These are phyloP conservation scores for Toxotes jaculatrix DNA, from an alignment of 2,113 vertebrate species.

Conservation along the genomic window DNA sequence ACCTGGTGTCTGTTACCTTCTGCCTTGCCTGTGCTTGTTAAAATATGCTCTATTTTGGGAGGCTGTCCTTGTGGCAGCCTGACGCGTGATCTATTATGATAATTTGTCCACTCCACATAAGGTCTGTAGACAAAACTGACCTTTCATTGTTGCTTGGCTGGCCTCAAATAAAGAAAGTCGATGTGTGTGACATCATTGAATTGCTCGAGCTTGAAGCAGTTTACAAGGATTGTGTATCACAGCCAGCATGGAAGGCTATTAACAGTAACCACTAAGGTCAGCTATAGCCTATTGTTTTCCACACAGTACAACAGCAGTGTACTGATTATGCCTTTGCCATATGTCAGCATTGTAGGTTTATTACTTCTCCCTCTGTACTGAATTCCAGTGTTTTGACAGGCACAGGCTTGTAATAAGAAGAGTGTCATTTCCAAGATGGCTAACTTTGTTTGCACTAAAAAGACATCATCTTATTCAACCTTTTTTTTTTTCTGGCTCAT, in stretches of 20 bases:
- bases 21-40: constrained; percentile 5
- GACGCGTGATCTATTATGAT: constrained; percentile 34
- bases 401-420: neutral
- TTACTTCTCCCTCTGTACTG: constrained; percentile 28
- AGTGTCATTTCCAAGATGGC: neutral
- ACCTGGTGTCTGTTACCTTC: neutral
- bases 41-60: constrained; percentile 34
- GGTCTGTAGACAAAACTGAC: constrained; percentile 38
- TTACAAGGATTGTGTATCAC: constrained; percentile 48
- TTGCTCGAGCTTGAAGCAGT: constrained; percentile 36
- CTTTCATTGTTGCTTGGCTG: constrained; percentile 51
- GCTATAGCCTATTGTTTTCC: constrained; percentile 62
- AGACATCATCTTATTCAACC: neutral
- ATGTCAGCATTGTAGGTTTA: constrained; percentile 34
- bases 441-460: neutral
- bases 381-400: constrained; percentile 25
- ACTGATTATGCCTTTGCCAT: constrained; percentile 23
- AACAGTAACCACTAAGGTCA: constrained; percentile 51
- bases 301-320: constrained; percentile 59
- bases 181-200: constrained; percentile 56
- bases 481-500: neutral
- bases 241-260: constrained; percentile 56
- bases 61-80: constrained; percentile 23
- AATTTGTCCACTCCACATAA: constrained; percentile 20
- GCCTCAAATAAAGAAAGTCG: constrained; percentile 57